phyloP scores from a whole-genome alignment of 1,140 invertebrate species.

The Theocolax elegans region DNA sequence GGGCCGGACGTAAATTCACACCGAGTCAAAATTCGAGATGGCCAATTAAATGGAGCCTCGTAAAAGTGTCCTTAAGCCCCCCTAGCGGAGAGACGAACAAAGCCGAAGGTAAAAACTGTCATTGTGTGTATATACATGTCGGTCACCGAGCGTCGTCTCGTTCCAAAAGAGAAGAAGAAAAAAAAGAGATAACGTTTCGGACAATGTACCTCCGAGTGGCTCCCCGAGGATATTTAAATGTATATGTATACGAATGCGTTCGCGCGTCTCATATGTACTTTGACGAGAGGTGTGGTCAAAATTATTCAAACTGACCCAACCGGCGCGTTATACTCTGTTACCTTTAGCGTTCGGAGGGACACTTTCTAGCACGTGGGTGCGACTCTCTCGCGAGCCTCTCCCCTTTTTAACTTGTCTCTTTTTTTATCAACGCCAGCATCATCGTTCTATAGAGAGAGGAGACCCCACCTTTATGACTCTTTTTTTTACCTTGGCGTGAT shows the following conservation, averaged over 20 bases:
- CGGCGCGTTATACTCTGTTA: constrained; percentile 53
- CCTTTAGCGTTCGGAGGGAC: constrained; percentile 51
- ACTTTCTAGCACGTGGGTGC: constrained; percentile 63
- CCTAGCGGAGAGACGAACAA: not conserved
- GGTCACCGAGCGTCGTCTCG: too few species aligned
- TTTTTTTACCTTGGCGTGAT: not conserved
- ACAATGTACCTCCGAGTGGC: too few species aligned
- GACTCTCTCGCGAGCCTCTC: constrained; percentile 59
- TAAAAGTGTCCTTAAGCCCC: constrained; percentile 49
- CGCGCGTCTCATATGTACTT: constrained; percentile 49
- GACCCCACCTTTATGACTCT: too few species aligned
- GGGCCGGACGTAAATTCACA: constrained; percentile 22
- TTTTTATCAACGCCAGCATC: not conserved
- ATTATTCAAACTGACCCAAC: constrained; percentile 69
- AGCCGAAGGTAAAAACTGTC: too few species aligned
- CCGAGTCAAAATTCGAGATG: constrained; percentile 8
- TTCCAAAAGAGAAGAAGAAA: not conserved
- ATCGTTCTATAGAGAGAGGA: not conserved
- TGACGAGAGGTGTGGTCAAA: constrained; percentile 69
- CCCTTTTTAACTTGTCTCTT: constrained; percentile 9
- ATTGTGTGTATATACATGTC: too few species aligned
- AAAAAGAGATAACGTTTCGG: not conserved
- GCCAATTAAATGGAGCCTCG: constrained; percentile 23
- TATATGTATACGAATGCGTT: constrained; percentile 66
- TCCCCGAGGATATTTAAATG: constrained; percentile 64